Evolutionary conservation across 2,113 vertebrate genomes (phyloP), one percentile per base, ranked within the genome.

Genomic region (Amblyopsis rosae): DNA sequence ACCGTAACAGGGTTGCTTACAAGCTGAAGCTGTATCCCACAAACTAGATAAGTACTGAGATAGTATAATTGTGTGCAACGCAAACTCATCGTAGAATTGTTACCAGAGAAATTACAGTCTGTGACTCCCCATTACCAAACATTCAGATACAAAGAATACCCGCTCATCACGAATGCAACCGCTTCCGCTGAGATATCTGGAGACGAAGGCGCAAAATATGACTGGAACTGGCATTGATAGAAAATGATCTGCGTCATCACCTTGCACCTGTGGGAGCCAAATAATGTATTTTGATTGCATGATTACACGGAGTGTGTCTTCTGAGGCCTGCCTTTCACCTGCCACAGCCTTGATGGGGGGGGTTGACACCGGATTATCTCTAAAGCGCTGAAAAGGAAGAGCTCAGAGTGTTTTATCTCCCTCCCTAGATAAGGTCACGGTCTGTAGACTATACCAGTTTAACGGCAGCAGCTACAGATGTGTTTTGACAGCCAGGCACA

Each of bases 211-310:
- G 70, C 77, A 66, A 77, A 85, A 84, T 75, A 79, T 10, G 70
- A 76, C 63, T 88, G 77, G 87, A 82, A 85, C 88, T 83, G 78
- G 83, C 75, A 72, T 53, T 77, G 69, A 58, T 76, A 53, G 54
- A 73, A 76, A 88, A 86, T 58, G 62, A 72, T 76, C 71, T 50
- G 61, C 58, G 17, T 80, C 17, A 61, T 82, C 13, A 47, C 70
- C 67, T 74, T 63, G 83, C 87, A 90, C 83, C 90, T 88, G 87
- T 70, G 67, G 84, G 85, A 86, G 70, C 79, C 75, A 89, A 89
- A 90, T 88, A 81, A 88, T 86, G 83, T 83, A 73, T 55, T 90
- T 79, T 90, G 88, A 92, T 91, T 91, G 89, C 79, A 33, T 82
- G 77, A 90, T 91, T 90, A 87, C 82, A 77, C 76, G 3, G 62